Conservation (phyloP, 2,113 vertebrate species). For the Oncorhynchus keta region DNA sequence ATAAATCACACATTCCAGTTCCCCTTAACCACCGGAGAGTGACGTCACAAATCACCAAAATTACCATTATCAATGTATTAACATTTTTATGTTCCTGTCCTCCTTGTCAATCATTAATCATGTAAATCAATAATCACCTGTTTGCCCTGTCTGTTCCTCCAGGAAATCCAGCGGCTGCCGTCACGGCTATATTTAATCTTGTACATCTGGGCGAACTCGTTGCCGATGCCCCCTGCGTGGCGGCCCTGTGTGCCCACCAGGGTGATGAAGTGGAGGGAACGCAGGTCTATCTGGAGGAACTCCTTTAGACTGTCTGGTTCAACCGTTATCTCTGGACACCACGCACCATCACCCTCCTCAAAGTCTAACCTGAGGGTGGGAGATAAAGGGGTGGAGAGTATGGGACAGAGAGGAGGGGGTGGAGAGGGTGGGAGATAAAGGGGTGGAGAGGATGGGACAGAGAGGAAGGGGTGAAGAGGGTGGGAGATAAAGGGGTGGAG, state of each 20-base stretch:
- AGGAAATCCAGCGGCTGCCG: conserved; percentile 94
- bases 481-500: too few relatives aligned
- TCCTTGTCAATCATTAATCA: too few relatives aligned
- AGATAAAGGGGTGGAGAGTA: background rate
- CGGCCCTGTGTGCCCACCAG: conserved; percentile 96
- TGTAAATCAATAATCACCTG: conserved; percentile 68
- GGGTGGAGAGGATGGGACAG: background rate
- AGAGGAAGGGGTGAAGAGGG: background rate
- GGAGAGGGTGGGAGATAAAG: background rate
- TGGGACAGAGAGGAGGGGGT: background rate
- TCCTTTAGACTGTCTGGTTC: conserved; percentile 91
- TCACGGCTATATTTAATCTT: conserved; percentile 96
- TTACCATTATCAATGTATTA: background rate
- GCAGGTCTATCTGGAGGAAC: conserved; percentile 94
- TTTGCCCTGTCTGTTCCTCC: conserved; percentile 89
- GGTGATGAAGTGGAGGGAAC: conserved; percentile 90
- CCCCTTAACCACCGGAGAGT: background rate
- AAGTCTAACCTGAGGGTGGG: conserved; percentile 79
- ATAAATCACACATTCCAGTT: too few relatives aligned
- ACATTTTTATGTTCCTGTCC: background rate
- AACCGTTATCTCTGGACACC: conserved; percentile 87
- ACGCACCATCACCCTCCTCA: conserved; percentile 93
- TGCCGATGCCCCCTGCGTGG: conserved; percentile 92
- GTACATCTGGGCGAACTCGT: conserved; percentile 95
- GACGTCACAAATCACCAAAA: background rate